Evolutionary conservation across 2,113 vertebrate species (phyloP).

Genomic region (Limanda limanda): DNA sequence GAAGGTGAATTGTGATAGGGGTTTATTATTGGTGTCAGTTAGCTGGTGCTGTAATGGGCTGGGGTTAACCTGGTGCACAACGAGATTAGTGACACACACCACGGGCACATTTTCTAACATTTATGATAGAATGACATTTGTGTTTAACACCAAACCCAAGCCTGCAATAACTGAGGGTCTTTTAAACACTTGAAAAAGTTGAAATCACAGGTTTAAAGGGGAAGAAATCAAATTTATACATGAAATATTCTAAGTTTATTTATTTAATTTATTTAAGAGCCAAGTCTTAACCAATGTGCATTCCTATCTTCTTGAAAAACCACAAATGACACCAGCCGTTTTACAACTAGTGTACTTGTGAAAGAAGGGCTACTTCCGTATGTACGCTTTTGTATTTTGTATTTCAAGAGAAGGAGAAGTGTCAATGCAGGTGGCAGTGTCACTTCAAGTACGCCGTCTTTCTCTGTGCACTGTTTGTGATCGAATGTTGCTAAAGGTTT

Average conservation of each 20-base stretch:
- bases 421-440: not conserved
- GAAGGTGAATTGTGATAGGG: not conserved
- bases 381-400: not conserved
- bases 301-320: not conserved
- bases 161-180: constrained; percentile 1
- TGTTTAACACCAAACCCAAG: not conserved
- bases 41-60: not conserved
- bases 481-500: not conserved
- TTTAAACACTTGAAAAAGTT: not conserved
- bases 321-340: not conserved
- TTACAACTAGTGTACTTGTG: not conserved
- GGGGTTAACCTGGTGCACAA: not conserved
- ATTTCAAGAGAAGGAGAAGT: not conserved
- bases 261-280: not conserved
- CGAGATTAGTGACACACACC: not conserved
- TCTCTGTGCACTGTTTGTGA: not conserved
- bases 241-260: not conserved
- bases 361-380: not conserved
- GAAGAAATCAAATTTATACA: not conserved
- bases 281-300: not conserved
- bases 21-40: not conserved
- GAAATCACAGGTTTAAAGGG: constrained; percentile 1
- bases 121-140: not conserved
- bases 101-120: not conserved
- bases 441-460: not conserved